A percentile compares a stretch with the other conserved stretches of the same genome.
Conservation (phyloP, 2,888 invertebrate genomes). For the Drosophila recens region DNA sequence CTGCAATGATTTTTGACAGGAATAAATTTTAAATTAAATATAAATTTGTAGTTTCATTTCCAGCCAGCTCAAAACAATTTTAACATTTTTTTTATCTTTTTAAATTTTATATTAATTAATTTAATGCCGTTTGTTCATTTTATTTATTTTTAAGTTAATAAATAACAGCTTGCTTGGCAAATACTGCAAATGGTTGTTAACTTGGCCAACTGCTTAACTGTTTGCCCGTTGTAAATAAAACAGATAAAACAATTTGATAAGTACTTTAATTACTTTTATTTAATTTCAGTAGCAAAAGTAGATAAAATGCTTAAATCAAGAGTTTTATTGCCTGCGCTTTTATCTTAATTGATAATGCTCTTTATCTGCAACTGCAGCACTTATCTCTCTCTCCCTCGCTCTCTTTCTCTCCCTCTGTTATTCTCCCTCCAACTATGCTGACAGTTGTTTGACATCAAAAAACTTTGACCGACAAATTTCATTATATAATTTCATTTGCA, state of each 20-base stretch:
- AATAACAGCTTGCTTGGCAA: not conserved
- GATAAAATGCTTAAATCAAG: slow-evolving; percentile 22
- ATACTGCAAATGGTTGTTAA: not conserved
- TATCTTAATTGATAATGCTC: slow-evolving; percentile 51
- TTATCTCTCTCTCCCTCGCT: slow-evolving; percentile 2
- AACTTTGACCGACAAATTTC: slow-evolving; percentile 52
- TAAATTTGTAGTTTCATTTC: too few species aligned
- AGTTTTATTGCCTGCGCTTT: slow-evolving; percentile 26
- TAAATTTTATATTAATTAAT: too few species aligned
- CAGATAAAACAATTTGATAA: slow-evolving; percentile 11
- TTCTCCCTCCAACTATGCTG: slow-evolving; percentile 18
- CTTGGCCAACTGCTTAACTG: slow-evolving; percentile 9
- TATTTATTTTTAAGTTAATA: not conserved
- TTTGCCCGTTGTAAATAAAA: slow-evolving; percentile 1
- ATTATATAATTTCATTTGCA: slow-evolving; percentile 67
- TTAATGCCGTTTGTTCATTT: too few species aligned
- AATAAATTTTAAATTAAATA: too few species aligned
- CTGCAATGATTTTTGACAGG: not conserved
- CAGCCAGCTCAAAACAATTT: too few species aligned
- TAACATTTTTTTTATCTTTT: too few species aligned
- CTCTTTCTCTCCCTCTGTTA: not conserved
- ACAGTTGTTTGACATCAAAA: slow-evolving; percentile 38
- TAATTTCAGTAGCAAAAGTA: slow-evolving; percentile 17
- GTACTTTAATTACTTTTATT: slow-evolving; percentile 16
- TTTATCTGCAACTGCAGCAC: slow-evolving; percentile 12